Percentiles rank a stretch among this genome's conserved stretches.
Evolutionary conservation across 2,888 invertebrate genomes (phyloP).

Genomic region (Lithophane socia): DNA sequence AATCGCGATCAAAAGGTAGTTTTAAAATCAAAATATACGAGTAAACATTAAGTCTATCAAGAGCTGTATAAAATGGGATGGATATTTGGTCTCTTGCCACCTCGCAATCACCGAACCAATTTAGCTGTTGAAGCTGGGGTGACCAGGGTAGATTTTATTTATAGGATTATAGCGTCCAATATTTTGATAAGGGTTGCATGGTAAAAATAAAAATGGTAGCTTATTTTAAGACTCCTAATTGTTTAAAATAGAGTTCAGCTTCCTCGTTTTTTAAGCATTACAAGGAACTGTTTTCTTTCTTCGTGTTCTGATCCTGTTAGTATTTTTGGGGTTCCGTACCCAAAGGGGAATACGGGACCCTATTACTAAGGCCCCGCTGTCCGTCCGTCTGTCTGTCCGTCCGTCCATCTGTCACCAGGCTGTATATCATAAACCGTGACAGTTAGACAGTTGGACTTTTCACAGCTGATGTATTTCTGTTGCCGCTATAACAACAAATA

Average conservation of each 20-base stretch:
- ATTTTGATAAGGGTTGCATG: background rate
- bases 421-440: too few relatives aligned
- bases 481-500: too few relatives aligned
- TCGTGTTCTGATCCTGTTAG: background rate
- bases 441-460: too few relatives aligned
- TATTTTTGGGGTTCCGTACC: background rate
- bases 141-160: constrained; percentile 14
- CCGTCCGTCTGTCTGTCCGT: too few relatives aligned
- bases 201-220: background rate
- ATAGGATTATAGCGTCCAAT: background rate
- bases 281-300: too few relatives aligned
- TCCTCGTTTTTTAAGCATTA: too few relatives aligned
- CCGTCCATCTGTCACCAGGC: too few relatives aligned
- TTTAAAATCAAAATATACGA: background rate
- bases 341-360: too few relatives aligned
- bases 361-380: too few relatives aligned
- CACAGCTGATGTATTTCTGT: too few relatives aligned
- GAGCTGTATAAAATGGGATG: constrained; percentile 1
- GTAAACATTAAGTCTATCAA: background rate
- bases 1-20: background rate
- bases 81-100: constrained; percentile 30
- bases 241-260: background rate
- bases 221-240: constrained; percentile 3
- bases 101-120: constrained; percentile 59
- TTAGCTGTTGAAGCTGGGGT: constrained; percentile 35